Percentiles rank a stretch among this genome's conserved stretches.
Conservation (phyloP, 2,888 invertebrate species). For the Thecophora atra region DNA sequence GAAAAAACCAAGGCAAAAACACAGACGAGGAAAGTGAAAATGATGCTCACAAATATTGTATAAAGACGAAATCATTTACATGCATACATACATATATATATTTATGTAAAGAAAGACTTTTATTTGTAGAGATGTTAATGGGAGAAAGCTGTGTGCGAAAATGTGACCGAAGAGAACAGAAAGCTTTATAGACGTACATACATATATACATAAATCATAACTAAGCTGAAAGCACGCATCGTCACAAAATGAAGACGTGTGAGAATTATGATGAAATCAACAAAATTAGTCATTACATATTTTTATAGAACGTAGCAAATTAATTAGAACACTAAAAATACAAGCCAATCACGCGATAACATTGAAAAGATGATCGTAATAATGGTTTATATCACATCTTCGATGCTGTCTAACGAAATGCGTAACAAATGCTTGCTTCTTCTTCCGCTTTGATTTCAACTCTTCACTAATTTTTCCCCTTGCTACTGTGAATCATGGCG, state of each 20-base stretch:
- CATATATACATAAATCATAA: neutral
- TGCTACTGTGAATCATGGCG: too few species aligned
- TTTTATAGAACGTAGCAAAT: constrained; percentile 26
- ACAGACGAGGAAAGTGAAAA: constrained; percentile 11
- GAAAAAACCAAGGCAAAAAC: constrained; percentile 17
- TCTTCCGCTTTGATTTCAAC: too few species aligned
- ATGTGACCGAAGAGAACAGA: constrained; percentile 38
- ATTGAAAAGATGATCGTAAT: neutral
- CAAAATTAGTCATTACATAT: constrained; percentile 27
- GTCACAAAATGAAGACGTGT: neutral
- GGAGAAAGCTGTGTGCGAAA: constrained; percentile 6
- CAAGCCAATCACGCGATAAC: neutral
- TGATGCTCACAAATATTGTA: neutral
- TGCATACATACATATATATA: neutral
- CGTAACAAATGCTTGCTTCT: too few species aligned
- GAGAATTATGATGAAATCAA: constrained; percentile 2
- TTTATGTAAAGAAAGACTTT: neutral
- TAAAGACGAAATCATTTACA: neutral
- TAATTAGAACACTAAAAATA: constrained; percentile 1
- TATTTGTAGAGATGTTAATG: neutral
- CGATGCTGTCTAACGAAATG: too few species aligned
- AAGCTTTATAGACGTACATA: constrained; percentile 45
- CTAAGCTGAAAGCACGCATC: neutral
- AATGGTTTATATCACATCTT: too few species aligned
- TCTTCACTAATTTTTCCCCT: too few species aligned